Evolutionary conservation across 2,888 invertebrate genomes (phyloP).

Genomic region (Caprella mutica): DNA sequence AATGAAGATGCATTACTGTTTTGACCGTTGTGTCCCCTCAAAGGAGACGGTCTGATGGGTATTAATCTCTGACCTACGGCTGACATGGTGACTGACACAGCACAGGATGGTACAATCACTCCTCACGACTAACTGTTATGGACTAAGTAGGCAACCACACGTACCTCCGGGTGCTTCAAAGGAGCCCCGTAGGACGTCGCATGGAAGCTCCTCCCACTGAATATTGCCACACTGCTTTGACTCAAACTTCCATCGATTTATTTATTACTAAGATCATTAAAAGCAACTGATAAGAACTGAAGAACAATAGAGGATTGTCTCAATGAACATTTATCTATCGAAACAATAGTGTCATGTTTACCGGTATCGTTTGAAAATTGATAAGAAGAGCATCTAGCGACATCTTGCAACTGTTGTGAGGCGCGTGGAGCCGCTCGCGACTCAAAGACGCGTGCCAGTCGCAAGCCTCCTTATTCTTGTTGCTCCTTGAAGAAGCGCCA

Average conservation of each 20-base stretch:
- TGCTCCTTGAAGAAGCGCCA: no score
- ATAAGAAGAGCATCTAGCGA: constrained; percentile 6
- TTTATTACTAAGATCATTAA: no score
- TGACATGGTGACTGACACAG: constrained; percentile 25
- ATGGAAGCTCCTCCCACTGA: constrained; percentile 4
- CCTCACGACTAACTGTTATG: no score
- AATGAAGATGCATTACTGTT: constrained; percentile 6
- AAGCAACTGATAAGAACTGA: constrained; percentile 3
- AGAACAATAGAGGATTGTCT: background rate
- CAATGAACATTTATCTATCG: constrained; percentile 5
- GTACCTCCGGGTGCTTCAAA: no score
- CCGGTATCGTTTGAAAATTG: background rate
- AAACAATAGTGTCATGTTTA: background rate
- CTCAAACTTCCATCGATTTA: no score
- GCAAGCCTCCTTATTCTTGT: no score
- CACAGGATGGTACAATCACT: constrained; percentile 14
- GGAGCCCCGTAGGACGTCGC: no score
- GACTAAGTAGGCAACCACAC: no score
- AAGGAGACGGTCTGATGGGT: constrained; percentile 33
- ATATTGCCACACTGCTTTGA: background rate
- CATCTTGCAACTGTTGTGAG: constrained; percentile 9
- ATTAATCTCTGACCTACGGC: constrained; percentile 27
- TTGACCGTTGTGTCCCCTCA: constrained; percentile 18
- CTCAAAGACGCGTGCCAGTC: constrained; percentile 16
- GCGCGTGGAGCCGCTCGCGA: constrained; percentile 33